These are phyloP conservation scores for Trisateles emortualis DNA, from an alignment of 2,888 invertebrate genomes.

Conservation along the genomic window DNA sequence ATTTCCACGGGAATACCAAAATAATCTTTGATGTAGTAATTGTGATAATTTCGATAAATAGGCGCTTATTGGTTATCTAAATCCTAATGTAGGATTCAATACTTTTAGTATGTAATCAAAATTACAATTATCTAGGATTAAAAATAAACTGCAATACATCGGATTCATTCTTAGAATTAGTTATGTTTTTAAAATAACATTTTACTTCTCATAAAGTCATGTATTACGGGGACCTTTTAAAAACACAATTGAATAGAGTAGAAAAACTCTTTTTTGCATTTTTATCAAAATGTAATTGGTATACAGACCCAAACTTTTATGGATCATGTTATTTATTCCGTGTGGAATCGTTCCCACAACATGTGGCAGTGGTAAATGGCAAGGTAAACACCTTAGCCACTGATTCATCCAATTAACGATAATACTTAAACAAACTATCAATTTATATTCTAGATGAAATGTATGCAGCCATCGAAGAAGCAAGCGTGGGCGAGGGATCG, in stretches of 20 bases:
- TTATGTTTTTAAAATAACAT: neutral
- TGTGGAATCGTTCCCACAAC: no score
- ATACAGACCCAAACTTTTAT: no score
- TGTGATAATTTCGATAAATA: neutral
- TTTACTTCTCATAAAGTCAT: neutral
- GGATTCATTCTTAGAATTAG: neutral
- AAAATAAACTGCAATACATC: neutral
- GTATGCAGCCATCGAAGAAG: constrained; percentile 96
- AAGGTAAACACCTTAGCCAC: no score
- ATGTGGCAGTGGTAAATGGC: no score
- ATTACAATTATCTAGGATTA: neutral
- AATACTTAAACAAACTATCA: neutral
- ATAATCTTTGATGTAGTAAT: neutral
- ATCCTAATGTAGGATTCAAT: neutral
- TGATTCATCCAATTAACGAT: neutral
- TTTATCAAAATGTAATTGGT: no score
- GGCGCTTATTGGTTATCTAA: neutral
- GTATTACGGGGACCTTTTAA: no score
- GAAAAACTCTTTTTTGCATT: no score
- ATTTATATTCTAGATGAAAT: constrained; percentile 90
- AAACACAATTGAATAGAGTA: no score
- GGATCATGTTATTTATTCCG: no score
- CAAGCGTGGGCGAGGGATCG: constrained; percentile 90
- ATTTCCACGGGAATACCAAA: neutral
- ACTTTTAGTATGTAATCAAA: neutral